These are phyloP conservation scores for Paratrypauchen microcephalus DNA, from an alignment of 2,797 vertebrate species.

Conservation along the genomic window DNA sequence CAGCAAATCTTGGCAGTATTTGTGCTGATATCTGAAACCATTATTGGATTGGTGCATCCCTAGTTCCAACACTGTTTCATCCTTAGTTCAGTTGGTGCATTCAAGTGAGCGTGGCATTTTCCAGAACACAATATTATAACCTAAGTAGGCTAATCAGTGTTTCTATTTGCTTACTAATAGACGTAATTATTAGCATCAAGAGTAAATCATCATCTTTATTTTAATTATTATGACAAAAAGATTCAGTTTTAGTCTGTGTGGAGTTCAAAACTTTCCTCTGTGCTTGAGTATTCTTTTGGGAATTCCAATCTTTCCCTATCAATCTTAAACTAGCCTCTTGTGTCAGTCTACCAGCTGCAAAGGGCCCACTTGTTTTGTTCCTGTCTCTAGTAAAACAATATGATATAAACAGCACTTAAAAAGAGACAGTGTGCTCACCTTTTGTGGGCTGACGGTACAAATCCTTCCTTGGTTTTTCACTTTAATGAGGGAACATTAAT, in stretches of 20 bases:
- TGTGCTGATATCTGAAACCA: too few relatives aligned
- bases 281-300: not conserved
- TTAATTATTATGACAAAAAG: too few relatives aligned
- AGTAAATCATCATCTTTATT: not conserved
- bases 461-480: conserved; percentile 22
- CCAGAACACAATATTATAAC: too few relatives aligned
- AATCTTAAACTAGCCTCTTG: not conserved
- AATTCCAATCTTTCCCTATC: not conserved
- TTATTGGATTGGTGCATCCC: too few relatives aligned
- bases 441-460: conserved; percentile 10
- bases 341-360: not conserved
- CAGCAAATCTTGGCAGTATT: too few relatives aligned
- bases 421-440: not conserved
- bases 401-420: not conserved
- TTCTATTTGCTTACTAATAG: too few relatives aligned
- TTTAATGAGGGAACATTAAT: conserved; percentile 13
- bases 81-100: too few relatives aligned
- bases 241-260: too few relatives aligned
- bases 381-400: not conserved
- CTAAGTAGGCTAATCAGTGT: too few relatives aligned
- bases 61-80: too few relatives aligned
- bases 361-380: not conserved
- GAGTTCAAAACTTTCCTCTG: too few relatives aligned
- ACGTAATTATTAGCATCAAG: not conserved
- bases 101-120: too few relatives aligned